These are phyloP conservation scores for Periparus ater DNA, from an alignment of 2,797 vertebrate genomes.

Conservation along the genomic window DNA sequence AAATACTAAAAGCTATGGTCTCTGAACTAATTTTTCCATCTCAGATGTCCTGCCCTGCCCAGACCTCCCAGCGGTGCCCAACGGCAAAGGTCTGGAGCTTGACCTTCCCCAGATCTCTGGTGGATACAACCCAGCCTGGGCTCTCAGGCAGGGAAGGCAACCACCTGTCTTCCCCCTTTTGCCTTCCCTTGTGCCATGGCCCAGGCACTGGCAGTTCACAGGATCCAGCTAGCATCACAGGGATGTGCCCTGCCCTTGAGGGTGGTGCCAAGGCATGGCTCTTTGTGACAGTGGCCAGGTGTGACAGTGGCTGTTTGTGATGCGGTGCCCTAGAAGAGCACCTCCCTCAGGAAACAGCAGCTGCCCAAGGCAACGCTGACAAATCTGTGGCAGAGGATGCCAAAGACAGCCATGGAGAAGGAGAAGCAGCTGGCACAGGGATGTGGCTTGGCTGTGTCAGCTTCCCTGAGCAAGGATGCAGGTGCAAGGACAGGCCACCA, in stretches of 20 bases:
- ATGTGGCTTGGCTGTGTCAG: background rate
- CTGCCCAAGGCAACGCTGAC: background rate
- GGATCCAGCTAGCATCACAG: background rate
- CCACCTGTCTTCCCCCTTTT: rapidly evolving
- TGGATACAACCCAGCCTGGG: background rate
- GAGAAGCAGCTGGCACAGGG: background rate
- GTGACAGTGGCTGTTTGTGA: background rate
- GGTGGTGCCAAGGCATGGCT: rapidly evolving
- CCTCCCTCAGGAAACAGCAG: background rate
- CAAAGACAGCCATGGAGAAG: background rate
- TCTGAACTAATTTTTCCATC: background rate
- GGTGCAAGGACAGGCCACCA: too few species aligned
- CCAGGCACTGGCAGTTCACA: background rate
- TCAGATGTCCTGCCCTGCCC: background rate
- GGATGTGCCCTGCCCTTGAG: background rate
- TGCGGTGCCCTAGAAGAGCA: background rate
- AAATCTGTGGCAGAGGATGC: background rate
- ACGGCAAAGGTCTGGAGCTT: background rate
- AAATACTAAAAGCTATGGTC: background rate
- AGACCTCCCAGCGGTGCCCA: background rate
- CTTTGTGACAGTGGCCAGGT: background rate
- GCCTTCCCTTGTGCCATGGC: background rate
- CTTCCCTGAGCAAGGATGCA: background rate
- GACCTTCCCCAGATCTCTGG: background rate
- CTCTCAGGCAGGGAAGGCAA: background rate